Base-by-base conservation (phyloP, 2,113 vertebrate genomes). In the Hippocampus guttulatus region DNA sequence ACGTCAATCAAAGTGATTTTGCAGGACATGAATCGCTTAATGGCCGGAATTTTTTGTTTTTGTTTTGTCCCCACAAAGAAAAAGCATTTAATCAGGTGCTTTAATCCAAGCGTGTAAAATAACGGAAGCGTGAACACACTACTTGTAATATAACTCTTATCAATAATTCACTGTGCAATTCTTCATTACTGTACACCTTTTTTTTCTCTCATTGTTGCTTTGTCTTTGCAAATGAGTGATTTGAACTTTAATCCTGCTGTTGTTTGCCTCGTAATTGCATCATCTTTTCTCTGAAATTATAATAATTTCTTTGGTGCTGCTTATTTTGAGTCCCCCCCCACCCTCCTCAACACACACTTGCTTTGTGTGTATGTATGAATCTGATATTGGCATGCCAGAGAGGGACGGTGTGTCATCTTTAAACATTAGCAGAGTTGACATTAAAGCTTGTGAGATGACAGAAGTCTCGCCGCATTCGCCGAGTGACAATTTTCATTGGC, bases 171-270 rank as follows among this genome's bases (percentile, higher is more conserved):
- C 79, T 77, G 74, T 16, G 60, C 73, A 73, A 71, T 78, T 78
- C 75, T 27, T 76, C 69, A 80, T 83, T 80, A 73, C 67, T 30
- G 62, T 77, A 55, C 75, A 76, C 78, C 40, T 60, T 57, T 76
- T 86, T 86, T 86, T 90, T 85, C 86, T 84, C 86, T 86, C 68
- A 23, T 64, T 23, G 21, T 23, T 41, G 21, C 38, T 77, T 87
- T 80, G 82, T 82, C 85, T 88, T 84, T 81, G 79, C 75, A 88
- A 84, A 87, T 86, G 77, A 86, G 69, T 77, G 75, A 74, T 85
- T 88, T 79, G 84, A 85, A 84, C 83, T 86, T 83, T 79, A 84
- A 85, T 87, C 75, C 75, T 75, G 64, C 77, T 76, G 77, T 82
- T 84, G 75, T 75, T 80, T 81, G 76, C 60, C 9, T 12, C 71